phyloP scores from a whole-genome alignment of 2,797 vertebrate species.

The Epinephelus coioides region DNA sequence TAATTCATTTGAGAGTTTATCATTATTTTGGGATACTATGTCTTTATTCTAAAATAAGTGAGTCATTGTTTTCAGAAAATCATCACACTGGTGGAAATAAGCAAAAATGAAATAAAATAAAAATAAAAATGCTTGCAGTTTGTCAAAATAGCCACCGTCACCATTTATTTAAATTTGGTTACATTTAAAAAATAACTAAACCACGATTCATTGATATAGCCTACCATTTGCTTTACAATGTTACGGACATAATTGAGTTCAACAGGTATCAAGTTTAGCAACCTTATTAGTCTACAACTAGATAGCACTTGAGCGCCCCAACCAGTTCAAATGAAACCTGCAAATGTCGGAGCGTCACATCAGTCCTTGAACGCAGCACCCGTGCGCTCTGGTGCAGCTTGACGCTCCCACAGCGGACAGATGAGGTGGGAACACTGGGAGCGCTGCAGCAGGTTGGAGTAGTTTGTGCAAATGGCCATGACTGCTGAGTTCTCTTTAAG shows the following conservation, averaged over 20 bases:
- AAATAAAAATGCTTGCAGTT: background rate
- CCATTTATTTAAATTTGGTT: no score
- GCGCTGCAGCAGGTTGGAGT: constrained; percentile 53
- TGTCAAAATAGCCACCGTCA: background rate
- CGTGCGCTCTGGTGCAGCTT: constrained; percentile 16
- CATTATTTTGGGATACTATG: no score
- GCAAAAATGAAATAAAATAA: no score
- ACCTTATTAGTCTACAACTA: rapidly evolving
- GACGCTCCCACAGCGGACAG: background rate
- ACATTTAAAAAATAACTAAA: background rate
- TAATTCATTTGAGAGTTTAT: no score
- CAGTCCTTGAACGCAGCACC: constrained; percentile 70
- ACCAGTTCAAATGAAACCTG: rapidly evolving
- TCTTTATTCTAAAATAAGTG: no score
- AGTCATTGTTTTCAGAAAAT: no score
- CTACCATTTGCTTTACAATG: background rate
- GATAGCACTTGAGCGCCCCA: background rate
- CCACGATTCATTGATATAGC: background rate
- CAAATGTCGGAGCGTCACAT: constrained; percentile 42
- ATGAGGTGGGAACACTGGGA: constrained; percentile 34
- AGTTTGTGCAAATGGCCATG: constrained; percentile 4
- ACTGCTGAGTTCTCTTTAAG: background rate
- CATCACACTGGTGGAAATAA: no score
- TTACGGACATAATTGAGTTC: background rate
- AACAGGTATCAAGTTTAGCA: background rate